Evolutionary conservation across 2,888 invertebrate genomes (phyloP).

Genomic region (Cryptocephalus primarius): DNA sequence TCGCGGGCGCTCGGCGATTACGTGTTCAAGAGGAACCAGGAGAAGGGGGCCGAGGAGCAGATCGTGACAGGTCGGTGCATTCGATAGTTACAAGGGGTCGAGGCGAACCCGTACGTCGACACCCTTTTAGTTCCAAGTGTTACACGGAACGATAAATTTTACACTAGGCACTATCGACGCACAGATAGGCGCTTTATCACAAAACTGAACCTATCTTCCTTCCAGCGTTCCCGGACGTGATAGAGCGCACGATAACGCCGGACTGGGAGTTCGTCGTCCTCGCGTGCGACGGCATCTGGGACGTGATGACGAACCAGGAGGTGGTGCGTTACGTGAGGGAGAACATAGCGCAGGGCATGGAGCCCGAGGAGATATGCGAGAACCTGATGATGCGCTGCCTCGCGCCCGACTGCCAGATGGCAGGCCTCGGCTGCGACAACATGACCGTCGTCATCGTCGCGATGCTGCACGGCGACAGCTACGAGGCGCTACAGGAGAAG

Average conservation of each 20-base stretch:
- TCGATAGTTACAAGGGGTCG: not conserved
- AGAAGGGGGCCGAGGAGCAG: conserved; percentile 82
- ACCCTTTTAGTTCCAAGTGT: too few relatives aligned
- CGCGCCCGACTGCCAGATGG: conserved; percentile 94
- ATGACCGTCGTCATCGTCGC: conserved; percentile 94
- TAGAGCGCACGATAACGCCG: conserved; percentile 64
- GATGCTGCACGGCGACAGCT: conserved; percentile 50
- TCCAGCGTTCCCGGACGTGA: conserved; percentile 86
- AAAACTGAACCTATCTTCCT: not conserved
- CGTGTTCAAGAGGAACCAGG: conserved; percentile 84
- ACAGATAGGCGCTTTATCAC: too few relatives aligned
- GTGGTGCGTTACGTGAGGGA: conserved; percentile 83
- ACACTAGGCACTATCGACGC: too few relatives aligned
- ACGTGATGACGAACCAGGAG: conserved; percentile 91
- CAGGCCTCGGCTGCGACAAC: conserved; percentile 96
- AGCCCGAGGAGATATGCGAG: conserved; percentile 93
- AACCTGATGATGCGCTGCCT: conserved; percentile 89
- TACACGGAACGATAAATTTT: too few relatives aligned
- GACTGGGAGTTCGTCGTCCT: conserved; percentile 94
- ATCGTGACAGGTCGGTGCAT: conserved; percentile 56
- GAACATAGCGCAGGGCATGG: conserved; percentile 68
- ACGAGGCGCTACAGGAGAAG: conserved; percentile 24
- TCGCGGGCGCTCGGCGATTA: conserved; percentile 96
- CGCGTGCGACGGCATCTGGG: conserved; percentile 99
- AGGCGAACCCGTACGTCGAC: too few relatives aligned